phyloP scores from a whole-genome alignment of 2,888 invertebrate species.

The Salpingus planirostris region DNA sequence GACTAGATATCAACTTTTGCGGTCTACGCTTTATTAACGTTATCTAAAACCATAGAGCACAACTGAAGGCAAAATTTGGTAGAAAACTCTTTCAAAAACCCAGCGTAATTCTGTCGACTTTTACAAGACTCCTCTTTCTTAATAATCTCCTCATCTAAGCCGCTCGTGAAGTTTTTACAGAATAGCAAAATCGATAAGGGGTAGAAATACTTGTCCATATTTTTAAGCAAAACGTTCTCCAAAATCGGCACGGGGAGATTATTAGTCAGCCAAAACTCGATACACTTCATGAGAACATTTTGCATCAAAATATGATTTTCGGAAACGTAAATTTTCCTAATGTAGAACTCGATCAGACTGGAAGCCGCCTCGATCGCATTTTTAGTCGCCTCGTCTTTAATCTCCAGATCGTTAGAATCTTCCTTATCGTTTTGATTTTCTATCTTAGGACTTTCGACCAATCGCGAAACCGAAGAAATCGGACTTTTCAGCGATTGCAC shows the following conservation, averaged over 20 bases:
- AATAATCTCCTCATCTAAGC: conserved; percentile 31
- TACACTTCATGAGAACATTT: conserved; percentile 39
- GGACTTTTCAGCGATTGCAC: conserved; percentile 35
- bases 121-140: conserved; percentile 17
- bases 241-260: conserved; percentile 37
- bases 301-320: conserved; percentile 44
- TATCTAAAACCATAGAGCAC: conserved; percentile 42
- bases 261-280: conserved; percentile 40
- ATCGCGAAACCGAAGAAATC: conserved; percentile 33
- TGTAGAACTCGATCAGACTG: conserved; percentile 38
- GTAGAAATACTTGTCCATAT: conserved; percentile 43
- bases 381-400: conserved; percentile 31
- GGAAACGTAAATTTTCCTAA: conserved; percentile 35
- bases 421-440: neutral
- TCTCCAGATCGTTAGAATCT: conserved; percentile 20
- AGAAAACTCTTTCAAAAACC: conserved; percentile 41
- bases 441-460: too few relatives aligned
- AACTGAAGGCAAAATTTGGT: conserved; percentile 43
- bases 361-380: conserved; percentile 35
- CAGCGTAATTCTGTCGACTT: conserved; percentile 31
- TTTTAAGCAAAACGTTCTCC: conserved; percentile 39
- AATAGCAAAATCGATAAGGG: conserved; percentile 40
- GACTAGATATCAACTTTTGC: too few relatives aligned
- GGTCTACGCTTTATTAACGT: conserved; percentile 37
- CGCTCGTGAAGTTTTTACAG: conserved; percentile 28